Conservation (phyloP, 2,888 invertebrate genomes). For the Buathra laborator region DNA sequence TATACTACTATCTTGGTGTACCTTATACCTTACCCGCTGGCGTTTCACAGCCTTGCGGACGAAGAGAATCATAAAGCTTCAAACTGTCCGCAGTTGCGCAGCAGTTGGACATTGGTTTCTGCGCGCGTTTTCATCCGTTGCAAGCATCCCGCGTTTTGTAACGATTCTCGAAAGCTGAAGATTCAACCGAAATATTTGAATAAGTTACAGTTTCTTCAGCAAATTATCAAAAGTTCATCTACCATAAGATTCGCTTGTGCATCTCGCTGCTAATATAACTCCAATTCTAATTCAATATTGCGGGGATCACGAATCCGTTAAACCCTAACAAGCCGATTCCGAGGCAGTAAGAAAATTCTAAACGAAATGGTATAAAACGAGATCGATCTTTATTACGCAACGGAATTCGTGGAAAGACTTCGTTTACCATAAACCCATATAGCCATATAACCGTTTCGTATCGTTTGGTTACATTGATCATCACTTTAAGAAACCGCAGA, state of each 20-base stretch:
- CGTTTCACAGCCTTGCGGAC: conserved; percentile 9
- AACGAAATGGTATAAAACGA: conserved; percentile 33
- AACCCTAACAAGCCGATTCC: neutral
- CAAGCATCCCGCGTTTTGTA: neutral
- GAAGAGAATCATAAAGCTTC: neutral
- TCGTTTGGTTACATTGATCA: conserved; percentile 9
- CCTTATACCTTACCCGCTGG: neutral
- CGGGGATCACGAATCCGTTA: neutral
- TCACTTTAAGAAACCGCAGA: neutral
- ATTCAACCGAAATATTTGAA: neutral
- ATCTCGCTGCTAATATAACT: neutral
- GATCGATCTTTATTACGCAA: conserved; percentile 61
- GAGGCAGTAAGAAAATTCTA: neutral
- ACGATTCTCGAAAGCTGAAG: neutral
- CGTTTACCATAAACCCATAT: neutral
- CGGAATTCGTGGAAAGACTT: conserved; percentile 50
- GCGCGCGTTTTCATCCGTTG: neutral
- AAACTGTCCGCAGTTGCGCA: neutral
- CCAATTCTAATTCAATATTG: neutral
- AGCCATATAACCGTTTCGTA: conserved; percentile 16
- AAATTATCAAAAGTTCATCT: neutral
- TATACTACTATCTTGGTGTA: neutral
- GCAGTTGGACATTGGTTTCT: conserved; percentile 1
- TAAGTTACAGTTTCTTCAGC: neutral
- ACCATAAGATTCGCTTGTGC: neutral